These are phyloP conservation scores for Pitangus sulphuratus DNA, from an alignment of 2,797 vertebrate genomes.

Conservation along the genomic window DNA sequence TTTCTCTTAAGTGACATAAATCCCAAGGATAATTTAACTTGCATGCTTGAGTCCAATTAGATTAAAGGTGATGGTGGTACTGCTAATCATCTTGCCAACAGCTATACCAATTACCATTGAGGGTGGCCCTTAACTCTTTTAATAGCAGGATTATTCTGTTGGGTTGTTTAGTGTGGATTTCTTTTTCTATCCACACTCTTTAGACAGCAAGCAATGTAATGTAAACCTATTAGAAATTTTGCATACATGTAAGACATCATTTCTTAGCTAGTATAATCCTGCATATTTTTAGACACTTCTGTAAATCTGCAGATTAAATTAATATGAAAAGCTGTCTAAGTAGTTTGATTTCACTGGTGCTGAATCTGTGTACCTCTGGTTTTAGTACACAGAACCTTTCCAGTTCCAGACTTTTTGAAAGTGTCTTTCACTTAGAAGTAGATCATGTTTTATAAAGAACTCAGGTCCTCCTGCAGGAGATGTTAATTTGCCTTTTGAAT, in stretches of 20 bases:
- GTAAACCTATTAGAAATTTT: not conserved
- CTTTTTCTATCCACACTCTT: not conserved
- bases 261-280: not conserved
- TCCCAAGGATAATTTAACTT: conserved; percentile 10
- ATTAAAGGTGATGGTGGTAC: not conserved
- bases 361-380: not conserved
- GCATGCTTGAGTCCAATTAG: not conserved
- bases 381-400: not conserved
- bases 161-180: not conserved
- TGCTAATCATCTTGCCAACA: not conserved
- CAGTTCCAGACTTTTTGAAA: not conserved
- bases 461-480: not conserved
- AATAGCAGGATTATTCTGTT: not conserved
- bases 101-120: not conserved
- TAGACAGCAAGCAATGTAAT: not conserved
- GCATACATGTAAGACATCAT: not conserved
- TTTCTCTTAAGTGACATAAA: conserved; percentile 40
- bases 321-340: not conserved
- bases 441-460: not conserved
- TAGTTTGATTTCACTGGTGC: not conserved
- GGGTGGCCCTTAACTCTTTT: not conserved
- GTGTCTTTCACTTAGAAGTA: not conserved
- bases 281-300: not conserved
- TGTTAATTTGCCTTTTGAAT: not conserved
- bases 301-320: not conserved